Conservation (phyloP, 2,888 invertebrate species). For the Ormia ochracea region DNA sequence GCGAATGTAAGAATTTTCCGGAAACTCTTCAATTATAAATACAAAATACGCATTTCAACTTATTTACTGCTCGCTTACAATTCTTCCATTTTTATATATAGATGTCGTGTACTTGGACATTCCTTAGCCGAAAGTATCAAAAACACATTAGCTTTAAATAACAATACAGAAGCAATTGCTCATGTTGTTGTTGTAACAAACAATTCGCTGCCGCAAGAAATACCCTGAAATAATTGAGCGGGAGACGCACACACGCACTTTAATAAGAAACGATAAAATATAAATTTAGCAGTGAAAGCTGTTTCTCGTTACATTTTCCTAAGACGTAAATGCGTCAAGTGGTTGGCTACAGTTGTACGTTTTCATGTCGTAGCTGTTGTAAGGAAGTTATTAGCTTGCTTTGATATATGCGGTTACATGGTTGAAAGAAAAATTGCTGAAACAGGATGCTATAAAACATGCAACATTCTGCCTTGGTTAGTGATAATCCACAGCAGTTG, state of each 20-base stretch:
- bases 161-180: constrained; percentile 45
- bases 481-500: constrained; percentile 23
- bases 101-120: no score
- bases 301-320: background rate
- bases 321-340: background rate
- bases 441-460: constrained; percentile 16
- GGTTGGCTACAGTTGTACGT: background rate
- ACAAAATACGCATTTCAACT: constrained; percentile 30
- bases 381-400: background rate
- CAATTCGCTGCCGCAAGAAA: background rate
- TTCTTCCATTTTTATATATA: background rate
- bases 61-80: constrained; percentile 14
- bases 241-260: background rate
- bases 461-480: background rate
- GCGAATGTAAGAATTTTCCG: background rate
- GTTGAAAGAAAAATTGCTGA: background rate
- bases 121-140: background rate
- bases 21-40: constrained; percentile 40
- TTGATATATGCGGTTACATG: background rate
- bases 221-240: background rate
- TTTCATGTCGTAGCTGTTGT: background rate
- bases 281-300: background rate
- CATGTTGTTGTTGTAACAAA: background rate
- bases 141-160: constrained; percentile 23
- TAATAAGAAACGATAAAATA: background rate